Evolutionary conservation across 2,113 vertebrate species (phyloP).

Genomic region (Tiliqua scincoides): DNA sequence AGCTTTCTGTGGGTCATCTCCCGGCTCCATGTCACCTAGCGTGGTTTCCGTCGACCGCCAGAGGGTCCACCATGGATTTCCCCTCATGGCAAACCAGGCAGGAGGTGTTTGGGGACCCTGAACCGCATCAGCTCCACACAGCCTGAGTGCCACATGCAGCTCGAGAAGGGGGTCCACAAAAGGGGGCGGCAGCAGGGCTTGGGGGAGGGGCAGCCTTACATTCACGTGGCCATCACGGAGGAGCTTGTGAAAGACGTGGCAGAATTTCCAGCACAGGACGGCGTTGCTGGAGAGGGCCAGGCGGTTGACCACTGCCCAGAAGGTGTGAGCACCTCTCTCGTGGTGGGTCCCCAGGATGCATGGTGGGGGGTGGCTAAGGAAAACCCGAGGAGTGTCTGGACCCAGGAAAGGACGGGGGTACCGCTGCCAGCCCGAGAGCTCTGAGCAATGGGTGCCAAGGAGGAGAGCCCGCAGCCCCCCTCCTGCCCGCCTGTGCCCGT

Average conservation of each 20-base stretch:
- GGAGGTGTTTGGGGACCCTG: too few relatives aligned
- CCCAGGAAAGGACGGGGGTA: too few relatives aligned
- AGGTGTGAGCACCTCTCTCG: slow-evolving; percentile 96
- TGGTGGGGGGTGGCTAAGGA: slow-evolving; percentile 86
- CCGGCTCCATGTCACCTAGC: too few relatives aligned
- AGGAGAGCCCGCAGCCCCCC: background rate
- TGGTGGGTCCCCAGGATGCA: slow-evolving; percentile 98
- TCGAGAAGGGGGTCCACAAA: too few relatives aligned
- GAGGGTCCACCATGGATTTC: too few relatives aligned
- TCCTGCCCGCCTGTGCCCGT: background rate
- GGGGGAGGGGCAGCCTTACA: slow-evolving; percentile 73
- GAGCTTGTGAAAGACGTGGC: slow-evolving; percentile 98
- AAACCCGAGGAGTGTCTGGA: background rate
- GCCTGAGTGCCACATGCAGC: too few relatives aligned
- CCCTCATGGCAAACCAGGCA: too few relatives aligned
- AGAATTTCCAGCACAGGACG: slow-evolving; percentile 99
- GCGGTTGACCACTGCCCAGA: slow-evolving; percentile 93
- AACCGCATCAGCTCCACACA: too few relatives aligned
- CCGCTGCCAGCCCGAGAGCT: background rate
- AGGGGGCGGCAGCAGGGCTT: too few relatives aligned
- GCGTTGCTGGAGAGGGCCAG: slow-evolving; percentile 96
- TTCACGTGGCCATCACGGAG: slow-evolving; percentile 95
- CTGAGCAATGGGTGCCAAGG: background rate
- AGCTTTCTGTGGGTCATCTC: too few relatives aligned
- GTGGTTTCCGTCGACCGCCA: too few relatives aligned